Percentiles rank a stretch among this genome's conserved stretches.
These are phyloP conservation scores for Scaptomyza cyrtandrae DNA, from an alignment of 2,888 invertebrate species.

Conservation along the genomic window DNA sequence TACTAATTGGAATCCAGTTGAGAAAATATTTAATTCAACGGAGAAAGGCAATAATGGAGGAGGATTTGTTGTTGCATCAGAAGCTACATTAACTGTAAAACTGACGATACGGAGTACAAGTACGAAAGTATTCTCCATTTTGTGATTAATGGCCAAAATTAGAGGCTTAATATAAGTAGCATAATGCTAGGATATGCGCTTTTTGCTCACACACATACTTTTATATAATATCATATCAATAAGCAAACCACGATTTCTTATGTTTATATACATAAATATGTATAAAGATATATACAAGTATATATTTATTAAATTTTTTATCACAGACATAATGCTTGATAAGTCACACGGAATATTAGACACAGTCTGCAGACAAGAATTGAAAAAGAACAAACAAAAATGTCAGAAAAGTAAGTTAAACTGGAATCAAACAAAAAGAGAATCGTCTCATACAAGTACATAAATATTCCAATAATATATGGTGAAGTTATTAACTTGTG, in stretches of 20 bases:
- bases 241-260: constrained; percentile 9
- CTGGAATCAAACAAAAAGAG: constrained; percentile 31
- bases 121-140: constrained; percentile 30
- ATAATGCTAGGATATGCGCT: constrained; percentile 31
- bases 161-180: constrained; percentile 55
- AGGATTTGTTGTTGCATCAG: constrained; percentile 7
- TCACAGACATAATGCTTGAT: constrained; percentile 78
- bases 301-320: constrained; percentile 57
- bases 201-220: constrained; percentile 16
- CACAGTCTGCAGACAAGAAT: constrained; percentile 65
- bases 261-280: constrained; percentile 1
- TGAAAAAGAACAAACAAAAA: constrained; percentile 50
- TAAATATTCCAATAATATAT: constrained; percentile 30
- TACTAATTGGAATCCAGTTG: constrained; percentile 44
- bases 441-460: constrained; percentile 32
- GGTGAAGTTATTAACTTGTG: constrained; percentile 28
- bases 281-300: constrained; percentile 19
- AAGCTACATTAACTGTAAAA: constrained; percentile 48
- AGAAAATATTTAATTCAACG: constrained; percentile 24
- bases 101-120: constrained; percentile 6
- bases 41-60: constrained; percentile 1
- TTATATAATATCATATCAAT: constrained; percentile 49
- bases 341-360: constrained; percentile 72
- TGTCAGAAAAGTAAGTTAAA: constrained; percentile 63
- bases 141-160: constrained; percentile 66